These are phyloP conservation scores for Champsocephalus esox DNA, from an alignment of 2,797 vertebrate species.

Conservation along the genomic window DNA sequence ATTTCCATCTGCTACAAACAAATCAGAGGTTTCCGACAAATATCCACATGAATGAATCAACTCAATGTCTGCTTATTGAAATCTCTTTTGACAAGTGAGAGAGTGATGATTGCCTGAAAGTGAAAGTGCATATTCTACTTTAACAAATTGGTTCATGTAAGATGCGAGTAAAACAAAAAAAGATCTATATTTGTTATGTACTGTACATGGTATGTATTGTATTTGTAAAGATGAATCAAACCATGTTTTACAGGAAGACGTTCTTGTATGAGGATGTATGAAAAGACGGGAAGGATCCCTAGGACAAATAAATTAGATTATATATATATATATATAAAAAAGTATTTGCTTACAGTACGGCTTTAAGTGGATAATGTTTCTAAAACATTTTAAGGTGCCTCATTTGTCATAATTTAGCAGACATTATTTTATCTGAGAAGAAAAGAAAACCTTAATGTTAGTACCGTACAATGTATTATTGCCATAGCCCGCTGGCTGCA, in stretches of 20 bases:
- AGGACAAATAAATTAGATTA: constrained; percentile 80
- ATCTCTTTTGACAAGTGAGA: constrained; percentile 63
- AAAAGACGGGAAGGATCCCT: constrained; percentile 68
- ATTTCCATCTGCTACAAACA: constrained; percentile 45
- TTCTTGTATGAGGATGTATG: constrained; percentile 74
- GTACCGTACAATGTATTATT: constrained; percentile 79
- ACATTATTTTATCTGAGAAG: constrained; percentile 79
- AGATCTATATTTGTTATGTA: constrained; percentile 86
- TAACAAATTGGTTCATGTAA: constrained; percentile 76
- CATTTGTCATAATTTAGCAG: constrained; percentile 82
- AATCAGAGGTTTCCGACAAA: constrained; percentile 62
- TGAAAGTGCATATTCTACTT: constrained; percentile 75
- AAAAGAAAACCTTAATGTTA: constrained; percentile 78
- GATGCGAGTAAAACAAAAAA: constrained; percentile 66
- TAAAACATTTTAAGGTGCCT: constrained; percentile 85
- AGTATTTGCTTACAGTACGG: constrained; percentile 83
- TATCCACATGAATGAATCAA: constrained; percentile 58
- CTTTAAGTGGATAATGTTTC: constrained; percentile 84
- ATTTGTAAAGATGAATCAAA: constrained; percentile 84
- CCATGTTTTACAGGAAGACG: constrained; percentile 79
- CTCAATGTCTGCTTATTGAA: constrained; percentile 57
- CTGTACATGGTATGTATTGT: constrained; percentile 85
- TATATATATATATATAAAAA: constrained; percentile 70
- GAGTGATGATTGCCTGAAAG: constrained; percentile 67
- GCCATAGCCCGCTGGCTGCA: constrained; percentile 83